Evolutionary conservation across 2,113 vertebrate species (phyloP).

Genomic region (Rhipidura dahli): DNA sequence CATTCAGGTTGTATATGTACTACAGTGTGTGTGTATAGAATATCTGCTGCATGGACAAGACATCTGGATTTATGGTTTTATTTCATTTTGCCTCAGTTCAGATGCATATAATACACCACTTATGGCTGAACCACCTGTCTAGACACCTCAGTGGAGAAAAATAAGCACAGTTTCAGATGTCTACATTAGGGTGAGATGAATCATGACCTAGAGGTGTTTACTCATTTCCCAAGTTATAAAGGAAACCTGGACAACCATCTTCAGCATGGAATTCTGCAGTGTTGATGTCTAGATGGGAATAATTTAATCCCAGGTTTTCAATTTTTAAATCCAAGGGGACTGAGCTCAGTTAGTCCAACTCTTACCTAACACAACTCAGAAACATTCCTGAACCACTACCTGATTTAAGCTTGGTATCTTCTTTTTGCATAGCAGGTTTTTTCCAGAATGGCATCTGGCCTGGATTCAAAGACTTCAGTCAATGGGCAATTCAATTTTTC

Average conservation of each 20-base stretch:
- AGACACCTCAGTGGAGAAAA: neutral
- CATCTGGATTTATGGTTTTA: slow-evolving; percentile 6
- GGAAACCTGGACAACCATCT: neutral
- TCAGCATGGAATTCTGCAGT: neutral
- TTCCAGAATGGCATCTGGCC: neutral
- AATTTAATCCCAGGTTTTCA: neutral
- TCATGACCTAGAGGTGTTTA: neutral
- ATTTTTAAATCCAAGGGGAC: neutral
- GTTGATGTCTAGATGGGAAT: neutral
- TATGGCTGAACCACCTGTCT: neutral
- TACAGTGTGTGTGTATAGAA: too few relatives aligned
- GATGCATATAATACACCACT: neutral
- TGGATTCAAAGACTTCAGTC: neutral
- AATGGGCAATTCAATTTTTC: neutral
- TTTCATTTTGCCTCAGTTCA: neutral
- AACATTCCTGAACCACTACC: neutral
- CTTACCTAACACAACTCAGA: neutral
- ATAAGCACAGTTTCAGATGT: neutral
- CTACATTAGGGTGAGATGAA: neutral
- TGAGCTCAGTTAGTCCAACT: neutral
- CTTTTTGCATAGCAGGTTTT: neutral
- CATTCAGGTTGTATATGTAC: neutral
- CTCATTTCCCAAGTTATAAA: neutral
- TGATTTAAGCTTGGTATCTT: neutral
- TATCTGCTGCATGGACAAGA: neutral